Evolutionary conservation across 1,140 invertebrate genomes (phyloP), one percentile per base, ranked within the genome.

Genomic region (Drosophila equinoxialis): DNA sequence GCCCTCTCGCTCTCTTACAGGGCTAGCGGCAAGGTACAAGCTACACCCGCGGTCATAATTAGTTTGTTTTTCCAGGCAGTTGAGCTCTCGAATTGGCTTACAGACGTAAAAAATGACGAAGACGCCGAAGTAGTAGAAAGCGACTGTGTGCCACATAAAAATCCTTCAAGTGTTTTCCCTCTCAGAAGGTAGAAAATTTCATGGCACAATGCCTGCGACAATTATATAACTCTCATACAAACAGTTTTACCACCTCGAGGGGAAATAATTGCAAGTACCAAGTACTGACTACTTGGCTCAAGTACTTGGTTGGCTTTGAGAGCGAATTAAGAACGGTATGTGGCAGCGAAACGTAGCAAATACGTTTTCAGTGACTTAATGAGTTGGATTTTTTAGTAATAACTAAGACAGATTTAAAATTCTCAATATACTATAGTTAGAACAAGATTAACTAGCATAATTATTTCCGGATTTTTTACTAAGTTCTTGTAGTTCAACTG

Each of bases 21-120:
- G 30, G 55, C 57, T 14, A 58, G 64, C 67, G 26, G 17, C 65
- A 70, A 71, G 81, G 71, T 20, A 17, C 10, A 20, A 51, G 45
- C 0, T 51, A 67, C 62, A 71, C 83, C 84, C 64, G 83, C 80
- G 83, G 83, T 83, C 83, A 89, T 87, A 87, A 87, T 87, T 87
- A 87, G 83, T 87, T 87, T 87, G 84, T 89, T 87, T 87, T 87
- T 71, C 85, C 83, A 83, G 83, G 73, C 84, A 87, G 83, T 87
- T 87, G 77, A 83, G 77, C 67, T 77, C 58, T 77, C 60, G 84
- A 89, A 87, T 83, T 87, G 84, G 70, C 76, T 89, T 68, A 54
- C 70, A 58, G 57, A 58, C 66, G 45, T 37, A 37, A 14, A 33
- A 58, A 14, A 71, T 54, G 59, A 58, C 66, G 45, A 35, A 58